Conservation (phyloP, 2,797 vertebrate species). For the Brotula barbata region DNA sequence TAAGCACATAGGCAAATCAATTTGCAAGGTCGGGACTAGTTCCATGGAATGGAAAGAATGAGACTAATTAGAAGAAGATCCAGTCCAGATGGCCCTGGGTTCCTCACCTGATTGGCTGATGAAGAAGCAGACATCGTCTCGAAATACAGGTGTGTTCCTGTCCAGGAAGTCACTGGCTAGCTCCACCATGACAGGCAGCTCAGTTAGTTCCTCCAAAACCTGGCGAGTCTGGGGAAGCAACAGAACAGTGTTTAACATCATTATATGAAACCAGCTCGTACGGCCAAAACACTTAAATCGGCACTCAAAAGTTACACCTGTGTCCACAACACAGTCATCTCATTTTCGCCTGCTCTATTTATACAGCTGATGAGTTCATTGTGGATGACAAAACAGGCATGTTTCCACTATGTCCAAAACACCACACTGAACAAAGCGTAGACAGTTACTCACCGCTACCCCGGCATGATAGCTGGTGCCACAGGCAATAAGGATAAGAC, state of each 20-base stretch:
- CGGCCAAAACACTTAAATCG: constrained; percentile 5
- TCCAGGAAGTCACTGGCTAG: constrained; percentile 98
- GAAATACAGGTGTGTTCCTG: constrained; percentile 96
- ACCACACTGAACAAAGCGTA: background rate
- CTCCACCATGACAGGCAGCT: constrained; percentile 98
- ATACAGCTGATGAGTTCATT: constrained; percentile 2
- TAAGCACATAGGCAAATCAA: constrained; percentile 17
- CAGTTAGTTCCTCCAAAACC: constrained; percentile 94
- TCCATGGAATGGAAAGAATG: constrained; percentile 17
- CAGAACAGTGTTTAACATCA: constrained; percentile 29
- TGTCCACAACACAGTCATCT: constrained; percentile 25
- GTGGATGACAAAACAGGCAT: constrained; percentile 4
- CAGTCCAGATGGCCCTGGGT: constrained; percentile 32
- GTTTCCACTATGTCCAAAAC: constrained; percentile 16
- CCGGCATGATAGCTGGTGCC: constrained; percentile 97
- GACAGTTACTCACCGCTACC: constrained; percentile 80
- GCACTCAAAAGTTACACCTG: constrained; percentile 20
- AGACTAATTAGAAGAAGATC: constrained; percentile 27
- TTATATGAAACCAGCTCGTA: constrained; percentile 19
- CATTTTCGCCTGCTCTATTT: background rate
- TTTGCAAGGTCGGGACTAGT: background rate
- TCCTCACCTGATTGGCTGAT: constrained; percentile 95
- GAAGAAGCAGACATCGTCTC: constrained; percentile 98
- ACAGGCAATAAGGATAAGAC: constrained; percentile 95
- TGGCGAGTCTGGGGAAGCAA: constrained; percentile 87